Evolutionary conservation across 2,888 invertebrate species (phyloP).

Genomic region (Ornithoptera priamus): DNA sequence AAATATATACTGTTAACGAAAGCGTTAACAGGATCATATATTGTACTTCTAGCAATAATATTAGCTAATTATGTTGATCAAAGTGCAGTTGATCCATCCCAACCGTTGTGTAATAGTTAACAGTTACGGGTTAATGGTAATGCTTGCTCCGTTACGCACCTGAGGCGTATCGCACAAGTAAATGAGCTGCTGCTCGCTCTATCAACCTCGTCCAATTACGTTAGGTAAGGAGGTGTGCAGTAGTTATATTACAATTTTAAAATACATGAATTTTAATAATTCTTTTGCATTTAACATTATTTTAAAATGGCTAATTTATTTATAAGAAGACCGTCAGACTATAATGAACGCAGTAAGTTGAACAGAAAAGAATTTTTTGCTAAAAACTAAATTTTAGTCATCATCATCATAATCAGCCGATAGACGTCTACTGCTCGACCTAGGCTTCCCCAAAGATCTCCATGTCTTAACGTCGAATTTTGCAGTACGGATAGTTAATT

Average conservation of each 20-base stretch:
- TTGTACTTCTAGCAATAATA: neutral
- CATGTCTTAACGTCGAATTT: too few relatives aligned
- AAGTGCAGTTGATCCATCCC: constrained; percentile 17
- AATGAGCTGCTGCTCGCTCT: constrained; percentile 26
- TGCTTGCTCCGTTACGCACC: constrained; percentile 26
- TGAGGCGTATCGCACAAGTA: constrained; percentile 23
- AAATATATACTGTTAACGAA: neutral
- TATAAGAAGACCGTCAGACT: too few relatives aligned
- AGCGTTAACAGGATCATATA: neutral
- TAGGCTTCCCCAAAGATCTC: too few relatives aligned
- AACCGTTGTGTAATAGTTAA: constrained; percentile 24
- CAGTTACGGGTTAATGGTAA: constrained; percentile 19
- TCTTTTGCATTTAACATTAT: too few relatives aligned
- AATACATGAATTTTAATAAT: neutral
- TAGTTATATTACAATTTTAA: neutral
- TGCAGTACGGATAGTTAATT: too few relatives aligned
- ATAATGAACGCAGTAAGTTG: too few relatives aligned
- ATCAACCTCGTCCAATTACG: constrained; percentile 7
- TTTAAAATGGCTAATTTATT: too few relatives aligned
- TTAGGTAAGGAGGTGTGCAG: constrained; percentile 1
- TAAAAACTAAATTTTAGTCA: too few relatives aligned
- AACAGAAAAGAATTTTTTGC: too few relatives aligned
- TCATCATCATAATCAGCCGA: too few relatives aligned
- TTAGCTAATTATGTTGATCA: constrained; percentile 2
- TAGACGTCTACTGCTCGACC: too few relatives aligned